Conservation (phyloP, 2,888 invertebrate species). For the Miltochrista miniata region DNA sequence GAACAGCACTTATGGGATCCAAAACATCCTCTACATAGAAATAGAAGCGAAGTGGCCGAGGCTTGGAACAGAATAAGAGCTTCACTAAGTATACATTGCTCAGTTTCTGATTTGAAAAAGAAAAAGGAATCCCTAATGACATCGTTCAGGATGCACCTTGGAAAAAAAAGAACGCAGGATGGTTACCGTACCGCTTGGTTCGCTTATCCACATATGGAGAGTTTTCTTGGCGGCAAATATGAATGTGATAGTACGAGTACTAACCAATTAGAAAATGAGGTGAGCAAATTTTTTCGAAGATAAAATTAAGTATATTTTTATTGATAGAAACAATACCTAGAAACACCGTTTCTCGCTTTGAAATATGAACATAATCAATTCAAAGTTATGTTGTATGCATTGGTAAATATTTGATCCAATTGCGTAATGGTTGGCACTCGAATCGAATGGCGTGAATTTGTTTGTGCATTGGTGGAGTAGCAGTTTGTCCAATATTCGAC, state of each 20-base stretch:
- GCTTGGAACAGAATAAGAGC: slow-evolving; percentile 72
- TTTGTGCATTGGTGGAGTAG: slow-evolving; percentile 3
- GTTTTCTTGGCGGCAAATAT: slow-evolving; percentile 71
- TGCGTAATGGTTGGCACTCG: slow-evolving; percentile 32
- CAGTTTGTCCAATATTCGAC: background rate
- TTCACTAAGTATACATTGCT: slow-evolving; percentile 54
- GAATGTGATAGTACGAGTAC: slow-evolving; percentile 65
- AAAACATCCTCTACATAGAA: slow-evolving; percentile 62
- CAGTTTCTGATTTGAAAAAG: slow-evolving; percentile 66
- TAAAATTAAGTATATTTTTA: background rate
- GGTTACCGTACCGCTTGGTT: slow-evolving; percentile 69
- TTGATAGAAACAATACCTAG: background rate
- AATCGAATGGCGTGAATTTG: slow-evolving; percentile 13
- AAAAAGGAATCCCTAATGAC: slow-evolving; percentile 79
- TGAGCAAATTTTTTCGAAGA: slow-evolving; percentile 22
- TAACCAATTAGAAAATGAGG: slow-evolving; percentile 61
- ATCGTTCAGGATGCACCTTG: slow-evolving; percentile 63
- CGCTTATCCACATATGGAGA: slow-evolving; percentile 69
- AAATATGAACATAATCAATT: background rate
- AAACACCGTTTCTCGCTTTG: background rate
- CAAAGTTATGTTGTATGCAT: slow-evolving; percentile 23
- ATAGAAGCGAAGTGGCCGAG: slow-evolving; percentile 60
- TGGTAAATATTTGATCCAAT: slow-evolving; percentile 44
- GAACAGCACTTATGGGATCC: slow-evolving; percentile 74
- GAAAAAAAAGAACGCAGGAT: slow-evolving; percentile 56